These are phyloP conservation scores for Upupa epops DNA, from an alignment of 2,113 vertebrate genomes.

Conservation along the genomic window DNA sequence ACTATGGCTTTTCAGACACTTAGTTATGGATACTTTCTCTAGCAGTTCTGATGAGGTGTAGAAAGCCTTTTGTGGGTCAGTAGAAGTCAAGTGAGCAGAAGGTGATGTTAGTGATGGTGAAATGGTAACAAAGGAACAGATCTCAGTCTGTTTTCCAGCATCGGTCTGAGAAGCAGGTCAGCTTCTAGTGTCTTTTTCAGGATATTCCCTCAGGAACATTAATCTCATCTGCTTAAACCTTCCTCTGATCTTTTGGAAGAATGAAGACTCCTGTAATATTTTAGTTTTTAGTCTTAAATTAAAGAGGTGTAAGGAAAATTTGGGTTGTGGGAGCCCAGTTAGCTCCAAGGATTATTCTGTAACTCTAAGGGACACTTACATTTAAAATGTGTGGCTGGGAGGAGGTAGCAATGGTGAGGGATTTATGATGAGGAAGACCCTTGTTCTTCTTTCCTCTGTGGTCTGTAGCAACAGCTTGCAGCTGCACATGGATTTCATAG, in stretches of 20 bases:
- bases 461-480: neutral
- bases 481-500: neutral
- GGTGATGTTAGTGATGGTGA: neutral
- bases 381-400: neutral
- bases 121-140: neutral
- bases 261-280: neutral
- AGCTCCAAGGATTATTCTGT: neutral
- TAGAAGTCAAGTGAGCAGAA: neutral
- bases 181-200: neutral
- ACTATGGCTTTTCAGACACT: neutral
- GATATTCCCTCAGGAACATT: neutral
- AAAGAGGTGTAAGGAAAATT: neutral
- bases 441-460: neutral
- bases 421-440: neutral
- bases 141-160: neutral
- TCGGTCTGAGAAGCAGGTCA: neutral
- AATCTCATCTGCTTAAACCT: neutral
- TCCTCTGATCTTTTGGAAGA: neutral
- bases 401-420: neutral
- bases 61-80: neutral
- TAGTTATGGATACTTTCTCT: neutral
- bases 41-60: neutral
- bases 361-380: neutral
- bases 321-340: neutral
- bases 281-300: neutral